Evolutionary conservation across 2,113 vertebrate species (phyloP).

Genomic region (Opisthocomus hoazin): DNA sequence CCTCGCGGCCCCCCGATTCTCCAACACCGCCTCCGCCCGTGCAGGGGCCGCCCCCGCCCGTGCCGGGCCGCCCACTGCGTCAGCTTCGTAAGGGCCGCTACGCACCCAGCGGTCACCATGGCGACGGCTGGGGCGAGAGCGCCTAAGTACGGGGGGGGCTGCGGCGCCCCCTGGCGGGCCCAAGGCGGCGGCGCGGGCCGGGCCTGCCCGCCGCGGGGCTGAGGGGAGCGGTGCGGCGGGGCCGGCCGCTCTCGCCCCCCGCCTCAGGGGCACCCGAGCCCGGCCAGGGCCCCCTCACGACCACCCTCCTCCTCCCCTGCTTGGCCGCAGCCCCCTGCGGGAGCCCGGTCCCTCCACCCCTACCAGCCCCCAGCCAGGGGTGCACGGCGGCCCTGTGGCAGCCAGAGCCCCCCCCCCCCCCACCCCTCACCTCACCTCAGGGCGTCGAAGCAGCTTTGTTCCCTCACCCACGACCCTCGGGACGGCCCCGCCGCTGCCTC

Average conservation of each 20-base stretch:
- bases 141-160: not conserved
- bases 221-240: not conserved
- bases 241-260: not conserved
- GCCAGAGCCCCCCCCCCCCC: not conserved
- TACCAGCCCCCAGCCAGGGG: not conserved
- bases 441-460: not conserved
- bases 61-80: constrained; percentile 73
- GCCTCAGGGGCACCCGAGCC: not conserved
- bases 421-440: too few relatives aligned
- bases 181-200: not conserved
- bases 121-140: constrained; percentile 29
- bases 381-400: accelerated
- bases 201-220: not conserved
- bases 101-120: constrained; percentile 75
- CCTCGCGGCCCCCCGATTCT: constrained; percentile 66
- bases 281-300: too few relatives aligned
- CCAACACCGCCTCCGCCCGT: constrained; percentile 70
- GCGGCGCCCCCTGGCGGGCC: constrained; percentile 53
- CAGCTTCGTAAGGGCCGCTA: constrained; percentile 74
- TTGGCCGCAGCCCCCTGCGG: too few relatives aligned
- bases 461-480: not conserved
- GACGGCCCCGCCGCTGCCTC: not conserved
- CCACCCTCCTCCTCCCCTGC: not conserved
- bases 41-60: constrained; percentile 71
- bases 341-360: not conserved